A percentile compares a stretch with the other conserved stretches of the same genome.
Evolutionary conservation across 2,797 vertebrate genomes (phyloP).

Genomic region (Lateolabrax maculatus): DNA sequence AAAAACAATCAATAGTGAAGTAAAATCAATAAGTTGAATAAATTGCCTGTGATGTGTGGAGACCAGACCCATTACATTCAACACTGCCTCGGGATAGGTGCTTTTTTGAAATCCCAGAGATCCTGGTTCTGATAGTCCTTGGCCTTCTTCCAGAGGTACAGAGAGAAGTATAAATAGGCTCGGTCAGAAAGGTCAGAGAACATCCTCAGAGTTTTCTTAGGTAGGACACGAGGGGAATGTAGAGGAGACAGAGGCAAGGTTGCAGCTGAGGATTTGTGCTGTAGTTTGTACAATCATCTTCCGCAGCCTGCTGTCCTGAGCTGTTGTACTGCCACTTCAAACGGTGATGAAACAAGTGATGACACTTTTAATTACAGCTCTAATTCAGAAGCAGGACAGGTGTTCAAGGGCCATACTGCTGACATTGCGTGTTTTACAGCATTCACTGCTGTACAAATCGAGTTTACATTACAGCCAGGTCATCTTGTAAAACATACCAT

Average conservation of each 20-base stretch:
- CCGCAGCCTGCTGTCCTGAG: conserved; percentile 5
- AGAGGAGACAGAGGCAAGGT: conserved; percentile 20
- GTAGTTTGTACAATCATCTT: conserved; percentile 3
- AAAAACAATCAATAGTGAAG: conserved; percentile 52
- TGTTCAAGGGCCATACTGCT: conserved; percentile 9
- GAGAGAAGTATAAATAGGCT: conserved; percentile 56
- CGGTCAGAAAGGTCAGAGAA: conserved; percentile 45
- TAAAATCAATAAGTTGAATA: conserved; percentile 58
- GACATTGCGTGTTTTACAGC: neutral
- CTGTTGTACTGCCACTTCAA: neutral
- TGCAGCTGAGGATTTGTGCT: conserved; percentile 21
- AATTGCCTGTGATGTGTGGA: conserved; percentile 45
- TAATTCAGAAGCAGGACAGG: conserved; percentile 7
- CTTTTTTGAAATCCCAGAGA: conserved; percentile 46
- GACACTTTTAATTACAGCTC: conserved; percentile 42
- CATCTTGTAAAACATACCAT: neutral
- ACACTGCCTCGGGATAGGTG: conserved; percentile 19
- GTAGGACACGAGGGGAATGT: conserved; percentile 4
- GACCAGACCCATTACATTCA: conserved; percentile 15
- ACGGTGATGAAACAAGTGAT: conserved; percentile 17
- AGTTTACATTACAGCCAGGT: neutral
- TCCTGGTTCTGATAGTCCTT: conserved; percentile 40
- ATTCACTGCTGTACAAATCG: neutral
- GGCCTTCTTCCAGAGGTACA: conserved; percentile 39
- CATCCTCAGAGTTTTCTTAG: conserved; percentile 45